Percentiles rank a stretch among this genome's conserved stretches.
These are phyloP conservation scores for Pandemis cinnamomeana DNA, from an alignment of 2,888 invertebrate species.

Conservation along the genomic window DNA sequence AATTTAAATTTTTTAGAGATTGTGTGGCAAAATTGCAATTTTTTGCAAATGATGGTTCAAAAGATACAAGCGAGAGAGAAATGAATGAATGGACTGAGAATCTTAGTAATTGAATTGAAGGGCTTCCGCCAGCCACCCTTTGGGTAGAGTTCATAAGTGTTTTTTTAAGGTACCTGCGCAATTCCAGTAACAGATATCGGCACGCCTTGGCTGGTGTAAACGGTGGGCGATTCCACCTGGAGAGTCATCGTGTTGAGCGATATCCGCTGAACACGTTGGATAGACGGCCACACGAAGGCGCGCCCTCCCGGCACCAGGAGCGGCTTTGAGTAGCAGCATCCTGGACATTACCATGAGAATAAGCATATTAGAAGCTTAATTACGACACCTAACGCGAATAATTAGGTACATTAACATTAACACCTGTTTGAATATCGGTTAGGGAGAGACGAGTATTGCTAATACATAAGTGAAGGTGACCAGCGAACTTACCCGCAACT, in stretches of 20 bases:
- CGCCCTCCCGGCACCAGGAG: slow-evolving; percentile 97
- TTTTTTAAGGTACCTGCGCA: slow-evolving; percentile 89
- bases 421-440: neutral
- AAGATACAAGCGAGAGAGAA: too few relatives aligned
- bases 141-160: neutral
- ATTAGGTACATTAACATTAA: neutral
- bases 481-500: too few relatives aligned
- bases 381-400: neutral
- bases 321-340: slow-evolving; percentile 98
- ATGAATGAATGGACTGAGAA: too few relatives aligned
- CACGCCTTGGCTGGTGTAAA: slow-evolving; percentile 98
- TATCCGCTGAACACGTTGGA: slow-evolving; percentile 95
- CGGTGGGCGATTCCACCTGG: slow-evolving; percentile 97
- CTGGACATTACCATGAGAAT: slow-evolving; percentile 75
- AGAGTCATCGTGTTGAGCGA: slow-evolving; percentile 99
- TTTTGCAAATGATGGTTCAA: too few relatives aligned
- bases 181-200: slow-evolving; percentile 99
- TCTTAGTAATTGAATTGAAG: too few relatives aligned
- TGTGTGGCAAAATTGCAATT: too few relatives aligned
- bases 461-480: too few relatives aligned
- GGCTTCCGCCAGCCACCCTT: too few relatives aligned
- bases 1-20: too few relatives aligned
- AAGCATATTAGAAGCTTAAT: neutral
- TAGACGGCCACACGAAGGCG: slow-evolving; percentile 98
- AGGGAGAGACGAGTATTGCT: too few relatives aligned